These are phyloP conservation scores for Lasioglossum marginatum DNA, from an alignment of 2,888 invertebrate species.

Conservation along the genomic window DNA sequence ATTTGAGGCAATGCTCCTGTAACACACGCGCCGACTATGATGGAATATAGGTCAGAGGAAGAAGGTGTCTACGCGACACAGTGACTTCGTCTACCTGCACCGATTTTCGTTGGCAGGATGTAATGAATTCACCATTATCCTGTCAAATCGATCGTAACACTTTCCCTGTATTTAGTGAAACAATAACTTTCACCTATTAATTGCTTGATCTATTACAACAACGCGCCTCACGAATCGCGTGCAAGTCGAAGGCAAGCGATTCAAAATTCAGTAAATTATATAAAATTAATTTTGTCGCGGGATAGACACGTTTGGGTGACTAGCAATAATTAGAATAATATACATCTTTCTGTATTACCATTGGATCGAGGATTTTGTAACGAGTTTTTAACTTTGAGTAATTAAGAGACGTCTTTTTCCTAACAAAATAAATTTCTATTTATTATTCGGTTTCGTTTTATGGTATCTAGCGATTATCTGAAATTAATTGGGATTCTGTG, in stretches of 20 bases:
- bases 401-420: background rate
- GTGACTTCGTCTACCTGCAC: slow-evolving; percentile 16
- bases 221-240: background rate
- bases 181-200: slow-evolving; percentile 56
- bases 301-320: background rate
- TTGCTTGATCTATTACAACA: background rate
- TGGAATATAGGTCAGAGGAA: slow-evolving; percentile 25
- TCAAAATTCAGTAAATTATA: background rate
- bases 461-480: background rate
- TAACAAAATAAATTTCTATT: background rate
- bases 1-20: slow-evolving; percentile 6
- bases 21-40: slow-evolving; percentile 12
- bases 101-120: slow-evolving; percentile 24
- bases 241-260: background rate
- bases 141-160: slow-evolving; percentile 53
- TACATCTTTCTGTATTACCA: background rate
- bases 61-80: background rate
- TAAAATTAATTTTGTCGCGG: background rate
- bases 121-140: slow-evolving; percentile 40
- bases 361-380: background rate
- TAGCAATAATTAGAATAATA: background rate
- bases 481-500: background rate
- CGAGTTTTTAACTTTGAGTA: no score
- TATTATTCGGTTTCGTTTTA: background rate
- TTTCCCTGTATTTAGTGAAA: slow-evolving; percentile 57